Base-by-base conservation (phyloP, 2,797 vertebrate species). In the Melanotaenia parkinsoni region DNA sequence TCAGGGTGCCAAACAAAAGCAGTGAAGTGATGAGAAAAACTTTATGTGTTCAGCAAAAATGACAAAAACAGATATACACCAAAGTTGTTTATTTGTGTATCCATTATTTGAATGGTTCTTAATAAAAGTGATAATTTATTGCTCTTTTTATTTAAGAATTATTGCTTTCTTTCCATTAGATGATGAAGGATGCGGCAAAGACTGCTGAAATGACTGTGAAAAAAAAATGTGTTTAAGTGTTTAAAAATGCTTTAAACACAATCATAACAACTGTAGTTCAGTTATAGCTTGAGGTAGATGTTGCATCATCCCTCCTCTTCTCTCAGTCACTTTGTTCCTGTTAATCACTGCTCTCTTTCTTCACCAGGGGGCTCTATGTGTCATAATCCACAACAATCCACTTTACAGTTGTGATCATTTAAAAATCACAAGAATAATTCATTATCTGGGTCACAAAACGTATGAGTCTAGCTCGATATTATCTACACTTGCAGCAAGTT, bases 1-100 rank as follows among this genome's bases (percentile, higher is more conserved):
- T 58, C 13, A 0, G 72, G 80, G 33, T 70, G 26, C 54, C 56
- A 64, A 78, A 74, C 30, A 60, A 61, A 37, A 67, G 64, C 63
- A 60, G 12, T 67, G 56, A 40, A 35, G 22, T 5, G 9, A 66
- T 50, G 24, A 30, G 9, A 58, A 35, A 58, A 32, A 33, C 26
- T 64, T 74, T 5, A 8, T 28, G 14, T 63, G 45, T 54, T 24
- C 58, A 59, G 35, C 26, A 76, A 67, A 69, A 14, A 16, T 10
- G 28, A 38, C 11, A 35, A 6, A 58, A 16, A 56, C 16, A 3
- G 43, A 54, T 35, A 13, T 13, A 22, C 53, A 32, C 6, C 10
- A 26, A 65, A 67, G 16, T 50, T n/a, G 2, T 40, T 14, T 50
- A 54, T 13, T 54, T 54, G 9, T 24, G 2, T 28, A 12, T 14